Percentiles rank a stretch among this genome's conserved stretches.
Evolutionary conservation across 2,888 invertebrate genomes (phyloP).

Genomic region (Drosophila eohydei): DNA sequence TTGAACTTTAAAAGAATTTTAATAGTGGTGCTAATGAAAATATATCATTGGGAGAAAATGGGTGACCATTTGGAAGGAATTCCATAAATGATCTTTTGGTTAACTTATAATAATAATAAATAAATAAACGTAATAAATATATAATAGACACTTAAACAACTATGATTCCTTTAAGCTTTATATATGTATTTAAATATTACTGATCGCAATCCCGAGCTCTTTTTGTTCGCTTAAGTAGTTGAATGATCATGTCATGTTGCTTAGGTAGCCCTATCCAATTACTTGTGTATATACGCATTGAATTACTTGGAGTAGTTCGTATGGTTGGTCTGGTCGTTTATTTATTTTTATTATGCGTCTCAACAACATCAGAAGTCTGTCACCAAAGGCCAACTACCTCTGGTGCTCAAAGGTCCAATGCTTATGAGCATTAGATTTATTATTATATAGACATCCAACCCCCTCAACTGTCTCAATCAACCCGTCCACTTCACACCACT

Average conservation of each 20-base stretch:
- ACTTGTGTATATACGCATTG: constrained; percentile 5
- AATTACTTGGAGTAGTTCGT: constrained; percentile 12
- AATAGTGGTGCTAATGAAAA: too few species aligned
- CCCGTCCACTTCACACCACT: background rate
- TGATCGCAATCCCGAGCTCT: background rate
- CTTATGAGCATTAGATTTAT: constrained; percentile 62
- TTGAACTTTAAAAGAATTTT: too few species aligned
- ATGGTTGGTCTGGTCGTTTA: constrained; percentile 33
- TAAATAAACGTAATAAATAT: background rate
- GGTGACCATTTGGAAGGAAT: too few species aligned
- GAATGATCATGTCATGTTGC: constrained; percentile 13
- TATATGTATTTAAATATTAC: background rate
- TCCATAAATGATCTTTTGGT: too few species aligned
- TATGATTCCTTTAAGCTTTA: background rate
- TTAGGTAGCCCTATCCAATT: constrained; percentile 20
- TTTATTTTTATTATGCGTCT: constrained; percentile 52
- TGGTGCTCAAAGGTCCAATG: constrained; percentile 58
- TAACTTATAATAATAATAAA: too few species aligned
- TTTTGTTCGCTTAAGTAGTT: background rate
- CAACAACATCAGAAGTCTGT: constrained; percentile 14
- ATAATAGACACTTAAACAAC: background rate
- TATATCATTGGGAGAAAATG: too few species aligned
- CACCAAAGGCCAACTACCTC: constrained; percentile 64
- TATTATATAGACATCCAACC: constrained; percentile 1
- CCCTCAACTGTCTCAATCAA: background rate